Evolutionary conservation across 2,113 vertebrate species (phyloP), one percentile per base, ranked within the genome.

Genomic region (Camelus bactrianus): DNA sequence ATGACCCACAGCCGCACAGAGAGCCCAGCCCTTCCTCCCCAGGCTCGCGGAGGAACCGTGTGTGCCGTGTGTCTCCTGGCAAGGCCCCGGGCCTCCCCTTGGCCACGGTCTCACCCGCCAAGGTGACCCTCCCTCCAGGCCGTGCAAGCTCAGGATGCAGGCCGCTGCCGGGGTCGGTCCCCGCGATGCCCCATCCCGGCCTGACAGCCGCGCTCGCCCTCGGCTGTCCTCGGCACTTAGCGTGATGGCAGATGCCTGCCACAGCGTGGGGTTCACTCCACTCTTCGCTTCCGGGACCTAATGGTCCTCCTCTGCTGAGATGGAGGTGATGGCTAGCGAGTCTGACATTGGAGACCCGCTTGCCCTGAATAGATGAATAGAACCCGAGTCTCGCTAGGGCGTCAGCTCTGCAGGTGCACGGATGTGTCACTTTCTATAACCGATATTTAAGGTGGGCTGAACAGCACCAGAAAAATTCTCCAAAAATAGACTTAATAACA

Each of bases 1-100:
- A 9, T 9, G 58, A 62, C 6, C 13, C 35, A 2, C 0, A 0
- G 15, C 24, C 52, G 7, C 52, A 12, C 28, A 9, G 5, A 4
- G 38, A 0, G 38, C 30, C 42, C 20, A 11, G 80, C 12, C 30
- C 22, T 12, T 20, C 79, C 8, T 70, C 17, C 62, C 56, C 10
- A 0, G 69, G 64, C 19, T 2, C 2, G 5, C 0, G 0, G 60
- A 32, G 50, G 46, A 6, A 5, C 0, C 11, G 8, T 19, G 0
- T 0, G 6, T 2, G 38, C 3, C 2, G 0, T 1, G 13, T 24
- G 10, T 20, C 81, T 35, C 56, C 87, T 0, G 46, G 16, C 3
- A 48, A 2, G 1, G 11, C 7, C 28, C 22, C 2, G 0, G 14
- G 11, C 60, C 32, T 72, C 16, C 60, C 69, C 58, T n/a, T 0